Conservation (phyloP, 2,888 invertebrate genomes). For the Eudasyphora cyanicolor region DNA sequence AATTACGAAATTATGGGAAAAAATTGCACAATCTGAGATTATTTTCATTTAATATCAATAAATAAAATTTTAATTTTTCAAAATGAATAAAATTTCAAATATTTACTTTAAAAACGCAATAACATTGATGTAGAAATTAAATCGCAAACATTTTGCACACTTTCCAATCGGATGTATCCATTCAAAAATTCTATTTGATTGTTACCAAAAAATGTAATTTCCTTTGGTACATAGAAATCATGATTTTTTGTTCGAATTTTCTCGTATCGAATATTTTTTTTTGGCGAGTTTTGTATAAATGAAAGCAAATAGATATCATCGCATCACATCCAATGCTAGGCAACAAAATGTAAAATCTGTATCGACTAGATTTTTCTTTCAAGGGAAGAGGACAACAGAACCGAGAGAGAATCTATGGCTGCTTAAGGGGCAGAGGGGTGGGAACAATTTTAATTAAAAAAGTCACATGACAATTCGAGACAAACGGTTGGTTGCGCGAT, state of each 20-base stretch:
- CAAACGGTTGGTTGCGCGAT: constrained; percentile 12
- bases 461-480: constrained; percentile 54
- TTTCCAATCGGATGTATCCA: constrained; percentile 28
- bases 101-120: neutral
- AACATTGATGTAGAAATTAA: neutral
- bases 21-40: no score
- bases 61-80: no score
- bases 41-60: no score
- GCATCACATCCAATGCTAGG: constrained; percentile 10
- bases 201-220: constrained; percentile 50
- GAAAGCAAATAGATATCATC: neutral
- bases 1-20: no score
- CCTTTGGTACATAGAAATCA: constrained; percentile 29
- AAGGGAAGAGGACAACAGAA: no score
- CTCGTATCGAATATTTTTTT: no score
- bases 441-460: constrained; percentile 59
- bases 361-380: constrained; percentile 27
- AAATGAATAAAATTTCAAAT: constrained; percentile 11
- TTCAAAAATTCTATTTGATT: constrained; percentile 52
- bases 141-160: neutral
- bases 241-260: neutral
- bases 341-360: constrained; percentile 24
- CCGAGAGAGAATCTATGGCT: constrained; percentile 40
- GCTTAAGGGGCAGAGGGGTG: no score
- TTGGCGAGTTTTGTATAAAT: neutral